Percentiles rank a stretch among this genome's conserved stretches.
Conservation (phyloP, 1,140 invertebrate species). For the Formica selysi region DNA sequence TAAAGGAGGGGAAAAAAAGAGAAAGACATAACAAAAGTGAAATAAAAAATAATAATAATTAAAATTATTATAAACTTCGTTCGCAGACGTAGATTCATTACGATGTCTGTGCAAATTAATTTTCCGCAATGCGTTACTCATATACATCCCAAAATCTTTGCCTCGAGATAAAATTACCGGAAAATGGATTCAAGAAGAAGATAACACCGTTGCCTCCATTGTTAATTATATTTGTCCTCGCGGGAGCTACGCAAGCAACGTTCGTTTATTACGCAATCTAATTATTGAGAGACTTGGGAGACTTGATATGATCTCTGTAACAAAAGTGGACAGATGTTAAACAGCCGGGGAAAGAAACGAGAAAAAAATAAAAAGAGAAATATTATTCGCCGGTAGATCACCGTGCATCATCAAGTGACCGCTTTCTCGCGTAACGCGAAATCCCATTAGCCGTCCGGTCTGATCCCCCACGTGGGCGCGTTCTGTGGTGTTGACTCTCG, state of each 20-base stretch:
- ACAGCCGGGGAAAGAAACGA: neutral
- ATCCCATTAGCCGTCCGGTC: slow-evolving; percentile 58
- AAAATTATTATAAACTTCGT: slow-evolving; percentile 12
- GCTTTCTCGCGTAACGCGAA: slow-evolving; percentile 55
- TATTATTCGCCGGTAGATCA: slow-evolving; percentile 47
- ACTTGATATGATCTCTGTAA: slow-evolving; percentile 18
- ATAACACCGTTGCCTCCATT: neutral
- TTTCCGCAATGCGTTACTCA: neutral
- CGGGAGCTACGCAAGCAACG: neutral
- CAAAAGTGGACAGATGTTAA: slow-evolving; percentile 20
- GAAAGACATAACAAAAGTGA: neutral
- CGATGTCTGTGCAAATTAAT: neutral
- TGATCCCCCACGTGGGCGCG: slow-evolving; percentile 20
- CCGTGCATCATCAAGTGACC: slow-evolving; percentile 39
- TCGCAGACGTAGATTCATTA: neutral
- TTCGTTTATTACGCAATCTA: slow-evolving; percentile 25
- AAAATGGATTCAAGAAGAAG: neutral
- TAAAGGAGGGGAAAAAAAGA: neutral
- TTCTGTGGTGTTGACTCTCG: slow-evolving; percentile 59
- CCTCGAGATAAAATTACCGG: slow-evolving; percentile 1
- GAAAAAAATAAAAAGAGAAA: slow-evolving; percentile 20
- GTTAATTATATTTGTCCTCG: slow-evolving; percentile 30
- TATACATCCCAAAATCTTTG: neutral
- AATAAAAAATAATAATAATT: neutral
- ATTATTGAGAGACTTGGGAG: neutral